Evolutionary conservation across 2,888 invertebrate genomes (phyloP), one percentile per base, ranked within the genome.

Genomic region (Serrognathus titanus): DNA sequence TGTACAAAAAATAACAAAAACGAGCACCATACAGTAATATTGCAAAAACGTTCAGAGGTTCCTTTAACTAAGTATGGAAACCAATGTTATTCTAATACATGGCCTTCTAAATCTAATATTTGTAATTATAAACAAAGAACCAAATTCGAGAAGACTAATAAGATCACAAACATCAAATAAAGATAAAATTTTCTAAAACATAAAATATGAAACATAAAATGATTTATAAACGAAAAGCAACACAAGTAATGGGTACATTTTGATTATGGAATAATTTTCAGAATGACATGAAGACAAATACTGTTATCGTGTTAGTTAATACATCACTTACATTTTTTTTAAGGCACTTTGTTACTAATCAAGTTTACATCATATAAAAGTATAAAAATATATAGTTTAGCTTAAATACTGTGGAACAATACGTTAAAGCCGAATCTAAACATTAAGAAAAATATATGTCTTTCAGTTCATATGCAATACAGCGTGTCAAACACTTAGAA

Each of bases 11-110:
- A 51, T 49, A 13, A 55, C 37, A 51, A 41, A 41, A 51, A 40
- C 24, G 39, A 51, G 51, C 51, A 56, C 56, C 51, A 51, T 56
- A 41, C 36, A 45, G 47, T 56, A 51, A 56, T 56, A 56, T 56
- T 56, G 56, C 56, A 56, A 51, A 43, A 20, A 40, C 36, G 35
- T 48, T 47, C 31, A 47, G 13, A 43, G 20, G 43, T 43, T 43
- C 16, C 20, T 13, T 20, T 43, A 13, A 11, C 10, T 10, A 43
- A 43, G 43, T n/a, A 43, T 43, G n/a, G 20, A 13, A 31, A 31
- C 24, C 24, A 31, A 31, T 31, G 24, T 46, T 37, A 46, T 53
- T 46, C 20, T 46, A 49, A 54, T 49, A 53, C 24, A n/a, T 55
- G 55, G 55, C 55, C 55, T 46, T 38, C 41, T 49, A 24, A 48